These are phyloP conservation scores for Auanema sp. DNA, from an alignment of 2,888 invertebrate species.

Conservation along the genomic window DNA sequence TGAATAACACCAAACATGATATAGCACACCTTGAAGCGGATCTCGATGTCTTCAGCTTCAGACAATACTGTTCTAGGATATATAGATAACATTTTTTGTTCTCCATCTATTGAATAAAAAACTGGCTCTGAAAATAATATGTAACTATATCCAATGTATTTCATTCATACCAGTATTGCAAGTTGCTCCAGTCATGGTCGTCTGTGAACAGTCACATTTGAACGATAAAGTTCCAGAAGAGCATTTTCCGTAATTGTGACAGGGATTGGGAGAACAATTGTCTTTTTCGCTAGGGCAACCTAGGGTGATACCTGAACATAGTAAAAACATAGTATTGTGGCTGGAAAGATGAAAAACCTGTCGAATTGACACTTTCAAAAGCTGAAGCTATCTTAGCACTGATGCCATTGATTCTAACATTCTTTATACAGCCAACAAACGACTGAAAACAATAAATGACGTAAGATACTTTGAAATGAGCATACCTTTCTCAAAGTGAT, in stretches of 20 bases:
- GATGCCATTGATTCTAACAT: constrained; percentile 61
- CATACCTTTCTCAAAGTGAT: constrained; percentile 46
- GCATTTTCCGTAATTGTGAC: constrained; percentile 56
- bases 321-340: background rate
- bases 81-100: constrained; percentile 32
- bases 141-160: background rate
- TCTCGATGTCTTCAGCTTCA: constrained; percentile 48
- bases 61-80: constrained; percentile 28
- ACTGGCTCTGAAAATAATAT: constrained; percentile 31
- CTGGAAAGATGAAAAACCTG: constrained; percentile 19
- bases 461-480: constrained; percentile 3
- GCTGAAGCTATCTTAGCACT: constrained; percentile 56
- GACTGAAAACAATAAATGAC: constrained; percentile 44
- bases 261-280: constrained; percentile 50
- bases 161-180: constrained; percentile 42
- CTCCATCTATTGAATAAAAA: constrained; percentile 32
- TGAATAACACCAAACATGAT: constrained; percentile 2
- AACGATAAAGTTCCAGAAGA: constrained; percentile 30
- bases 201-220: constrained; percentile 57
- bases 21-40: constrained; percentile 27
- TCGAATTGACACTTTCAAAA: constrained; percentile 43
- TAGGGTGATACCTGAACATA: constrained; percentile 35
- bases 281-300: constrained; percentile 44
- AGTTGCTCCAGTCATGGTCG: constrained; percentile 51
- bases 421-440: constrained; percentile 60